Base-by-base conservation (phyloP, 2,797 vertebrate genomes). In the Danio kyathit region DNA sequence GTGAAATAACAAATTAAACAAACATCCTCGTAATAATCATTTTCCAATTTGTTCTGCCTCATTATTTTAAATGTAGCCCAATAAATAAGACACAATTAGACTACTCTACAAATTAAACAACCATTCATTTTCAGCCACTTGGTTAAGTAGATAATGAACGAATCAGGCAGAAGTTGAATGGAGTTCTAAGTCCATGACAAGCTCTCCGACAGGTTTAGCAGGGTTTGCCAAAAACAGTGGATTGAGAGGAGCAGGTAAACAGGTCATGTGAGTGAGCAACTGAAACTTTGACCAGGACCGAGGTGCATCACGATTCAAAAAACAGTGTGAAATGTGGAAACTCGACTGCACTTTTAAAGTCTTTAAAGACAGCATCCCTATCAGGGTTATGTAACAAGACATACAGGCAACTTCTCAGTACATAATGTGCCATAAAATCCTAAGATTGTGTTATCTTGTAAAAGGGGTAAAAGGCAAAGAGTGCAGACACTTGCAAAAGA, bases 191-290 rank as follows among this genome's bases (percentile, higher is more conserved):
- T 56, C 74, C 81, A 82, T 73, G 59, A 78, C 71, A 72, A 74
- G 81, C 83, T 88, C 88, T 87, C 67, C 83, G 79, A 92, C 94
- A 91, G 91, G 92, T 93, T 93, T 86, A 87, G 83, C 90, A 44
- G 80, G 91, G 88, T 89, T 74, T 81, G 71, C 82, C 13, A 54
- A 76, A 54, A 10, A 38, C 46, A 83, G 66, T 16, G 5, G 21
- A 77, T 64, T 46, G 46, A 67, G 64, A 51, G 80, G 79, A 82
- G 84, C 69, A 6, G 16, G 67, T 66, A 88, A 83, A 84, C 19
- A 83, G 76, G 88, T 82, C 40, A 12, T 40, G 69, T 41, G 51
- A 84, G 85, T 19, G 12, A 51, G n/a, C 81, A 43, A 61, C 29
- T 41, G 56, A 69, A 81, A 72, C 64, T 49, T 67, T 17, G 75